These are phyloP conservation scores for Sminthurinus aureus DNA, from an alignment of 2,888 invertebrate genomes.

Conservation along the genomic window DNA sequence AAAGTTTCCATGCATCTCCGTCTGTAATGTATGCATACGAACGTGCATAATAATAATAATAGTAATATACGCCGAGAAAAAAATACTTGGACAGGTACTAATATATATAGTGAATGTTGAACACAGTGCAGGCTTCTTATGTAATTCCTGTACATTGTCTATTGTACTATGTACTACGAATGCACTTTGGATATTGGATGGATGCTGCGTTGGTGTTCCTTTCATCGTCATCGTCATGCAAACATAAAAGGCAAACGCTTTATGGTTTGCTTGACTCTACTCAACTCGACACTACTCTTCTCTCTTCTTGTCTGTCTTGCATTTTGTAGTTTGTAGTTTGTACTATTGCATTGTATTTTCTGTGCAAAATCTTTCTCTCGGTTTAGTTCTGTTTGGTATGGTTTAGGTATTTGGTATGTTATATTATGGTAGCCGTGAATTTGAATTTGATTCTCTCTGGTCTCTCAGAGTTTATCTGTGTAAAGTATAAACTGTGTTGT, in stretches of 20 bases:
- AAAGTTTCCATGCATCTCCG: background rate
- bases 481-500: background rate
- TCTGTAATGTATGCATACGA: background rate
- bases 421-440: background rate
- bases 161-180: background rate
- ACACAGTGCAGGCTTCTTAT: background rate
- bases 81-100: background rate
- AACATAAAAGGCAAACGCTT: conserved; percentile 39
- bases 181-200: background rate
- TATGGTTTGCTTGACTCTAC: background rate
- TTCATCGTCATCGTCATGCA: conserved; percentile 24
- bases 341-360: background rate
- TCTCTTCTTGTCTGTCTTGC: conserved; percentile 4
- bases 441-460: background rate
- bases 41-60: background rate
- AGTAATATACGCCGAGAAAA: background rate
- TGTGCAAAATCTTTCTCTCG: background rate
- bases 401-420: background rate
- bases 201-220: conserved; percentile 35
- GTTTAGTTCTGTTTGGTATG: background rate
- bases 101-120: background rate
- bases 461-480: background rate
- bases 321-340: background rate
- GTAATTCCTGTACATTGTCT: background rate
- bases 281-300: background rate